Evolutionary conservation across 2,888 invertebrate genomes (phyloP).

Genomic region (Aspidiotus destructor): DNA sequence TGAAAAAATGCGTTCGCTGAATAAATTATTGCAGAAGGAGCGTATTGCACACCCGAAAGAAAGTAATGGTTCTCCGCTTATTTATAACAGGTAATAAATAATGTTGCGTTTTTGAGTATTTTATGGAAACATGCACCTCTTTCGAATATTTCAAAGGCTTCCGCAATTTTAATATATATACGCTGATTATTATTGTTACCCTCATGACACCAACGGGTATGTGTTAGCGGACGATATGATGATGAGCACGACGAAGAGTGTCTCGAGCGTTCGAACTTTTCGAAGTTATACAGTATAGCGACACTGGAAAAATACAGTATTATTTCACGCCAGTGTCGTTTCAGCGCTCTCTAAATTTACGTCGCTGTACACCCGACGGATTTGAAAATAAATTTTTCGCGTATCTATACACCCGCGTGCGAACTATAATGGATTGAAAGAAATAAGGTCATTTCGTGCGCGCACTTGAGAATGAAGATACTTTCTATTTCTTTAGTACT

Average conservation of each 20-base stretch:
- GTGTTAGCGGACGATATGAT: background rate
- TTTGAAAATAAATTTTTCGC: too few species aligned
- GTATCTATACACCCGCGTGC: too few species aligned
- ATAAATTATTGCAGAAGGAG: constrained; percentile 31
- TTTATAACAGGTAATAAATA: constrained; percentile 33
- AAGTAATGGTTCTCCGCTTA: constrained; percentile 32
- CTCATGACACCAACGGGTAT: background rate
- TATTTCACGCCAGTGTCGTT: constrained; percentile 2
- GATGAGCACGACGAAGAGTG: too few species aligned
- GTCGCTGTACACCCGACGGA: background rate
- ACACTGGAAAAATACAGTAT: background rate
- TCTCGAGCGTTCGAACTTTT: background rate
- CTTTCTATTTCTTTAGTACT: too few species aligned
- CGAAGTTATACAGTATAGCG: background rate
- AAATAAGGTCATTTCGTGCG: too few species aligned
- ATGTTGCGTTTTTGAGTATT: constrained; percentile 31
- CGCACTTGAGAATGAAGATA: too few species aligned
- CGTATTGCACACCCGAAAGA: constrained; percentile 30
- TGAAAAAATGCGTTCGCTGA: constrained; percentile 25
- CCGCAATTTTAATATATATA: constrained; percentile 29
- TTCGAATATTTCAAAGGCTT: constrained; percentile 32
- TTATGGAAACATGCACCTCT: constrained; percentile 32
- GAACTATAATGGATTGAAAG: too few species aligned
- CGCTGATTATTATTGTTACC: constrained; percentile 31
- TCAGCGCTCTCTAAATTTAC: constrained; percentile 2